Percentiles rank a stretch among this genome's conserved stretches.
These are phyloP conservation scores for Dendrophyllia cribrosa DNA, from an alignment of 64 coral and sea anemone genomes.

Conservation along the genomic window DNA sequence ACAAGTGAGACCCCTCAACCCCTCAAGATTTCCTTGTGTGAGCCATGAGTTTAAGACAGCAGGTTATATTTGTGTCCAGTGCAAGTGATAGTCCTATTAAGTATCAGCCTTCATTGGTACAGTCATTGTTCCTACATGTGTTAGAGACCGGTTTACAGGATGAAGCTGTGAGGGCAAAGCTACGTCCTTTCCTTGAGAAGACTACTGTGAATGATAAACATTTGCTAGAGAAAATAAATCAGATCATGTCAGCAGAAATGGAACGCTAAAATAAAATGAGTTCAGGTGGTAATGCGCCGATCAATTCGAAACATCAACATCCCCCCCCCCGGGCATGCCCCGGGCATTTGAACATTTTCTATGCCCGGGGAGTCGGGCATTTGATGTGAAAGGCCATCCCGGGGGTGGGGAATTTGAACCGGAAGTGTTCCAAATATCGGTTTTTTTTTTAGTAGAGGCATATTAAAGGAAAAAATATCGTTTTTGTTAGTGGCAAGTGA, in stretches of 20 bases:
- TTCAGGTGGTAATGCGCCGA: too few relatives aligned
- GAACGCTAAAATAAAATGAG: not conserved
- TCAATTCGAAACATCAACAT: too few relatives aligned
- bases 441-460: too few relatives aligned
- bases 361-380: too few relatives aligned
- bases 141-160: constrained; percentile 1
- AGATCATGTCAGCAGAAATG: not conserved
- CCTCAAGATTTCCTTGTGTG: not conserved
- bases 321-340: too few relatives aligned
- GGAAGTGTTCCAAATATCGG: too few relatives aligned
- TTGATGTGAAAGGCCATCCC: too few relatives aligned
- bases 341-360: too few relatives aligned
- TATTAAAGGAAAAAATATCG: too few relatives aligned
- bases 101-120: not conserved
- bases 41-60: constrained; percentile 6
- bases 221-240: constrained; percentile 9
- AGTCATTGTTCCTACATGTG: constrained; percentile 8
- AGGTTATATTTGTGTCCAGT: constrained; percentile 36
- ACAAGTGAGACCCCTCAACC: not conserved
- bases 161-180: constrained; percentile 26
- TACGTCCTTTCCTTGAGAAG: constrained; percentile 6
- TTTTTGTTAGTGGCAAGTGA: too few relatives aligned
- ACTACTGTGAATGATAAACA: not conserved
- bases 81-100: constrained; percentile 32
- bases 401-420: too few relatives aligned